phyloP scores from a whole-genome alignment of 2,888 invertebrate genomes.

The Drosophila quasianomalipes region DNA sequence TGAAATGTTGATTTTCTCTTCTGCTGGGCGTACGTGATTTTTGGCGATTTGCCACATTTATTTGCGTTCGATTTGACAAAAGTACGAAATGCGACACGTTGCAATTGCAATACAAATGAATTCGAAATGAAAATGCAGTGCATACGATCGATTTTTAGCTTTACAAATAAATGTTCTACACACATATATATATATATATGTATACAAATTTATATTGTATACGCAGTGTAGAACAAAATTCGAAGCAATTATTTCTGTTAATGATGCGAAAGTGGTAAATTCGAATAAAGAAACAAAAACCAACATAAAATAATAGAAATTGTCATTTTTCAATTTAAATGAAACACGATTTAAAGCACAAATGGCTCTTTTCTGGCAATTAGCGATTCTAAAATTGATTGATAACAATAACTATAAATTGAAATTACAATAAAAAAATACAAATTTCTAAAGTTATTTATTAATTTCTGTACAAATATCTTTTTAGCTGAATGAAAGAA shows the following conservation, averaged over 20 bases:
- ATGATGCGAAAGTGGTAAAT: not conserved
- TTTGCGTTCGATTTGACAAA: conserved; percentile 48
- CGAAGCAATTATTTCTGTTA: not conserved
- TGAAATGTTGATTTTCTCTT: conserved; percentile 15
- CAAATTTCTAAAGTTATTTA: not conserved
- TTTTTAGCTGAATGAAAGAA: not conserved
- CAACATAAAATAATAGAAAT: not conserved
- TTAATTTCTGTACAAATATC: not conserved
- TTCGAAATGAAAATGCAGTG: not conserved
- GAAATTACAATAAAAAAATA: not conserved
- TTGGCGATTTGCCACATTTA: conserved; percentile 66
- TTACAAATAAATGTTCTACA: not conserved
- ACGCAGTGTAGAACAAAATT: not conserved
- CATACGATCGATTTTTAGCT: not conserved
- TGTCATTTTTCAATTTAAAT: not conserved
- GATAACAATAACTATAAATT: not conserved
- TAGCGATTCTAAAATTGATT: not conserved
- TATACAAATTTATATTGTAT: not conserved
- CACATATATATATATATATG: not conserved
- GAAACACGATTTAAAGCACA: not conserved
- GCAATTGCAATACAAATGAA: conserved; percentile 2
- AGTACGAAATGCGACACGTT: not conserved
- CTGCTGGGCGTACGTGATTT: conserved; percentile 67
- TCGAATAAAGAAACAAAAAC: not conserved
- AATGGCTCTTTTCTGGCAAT: not conserved